Conservation (phyloP, 2,113 vertebrate genomes). For the Euleptes europaea region DNA sequence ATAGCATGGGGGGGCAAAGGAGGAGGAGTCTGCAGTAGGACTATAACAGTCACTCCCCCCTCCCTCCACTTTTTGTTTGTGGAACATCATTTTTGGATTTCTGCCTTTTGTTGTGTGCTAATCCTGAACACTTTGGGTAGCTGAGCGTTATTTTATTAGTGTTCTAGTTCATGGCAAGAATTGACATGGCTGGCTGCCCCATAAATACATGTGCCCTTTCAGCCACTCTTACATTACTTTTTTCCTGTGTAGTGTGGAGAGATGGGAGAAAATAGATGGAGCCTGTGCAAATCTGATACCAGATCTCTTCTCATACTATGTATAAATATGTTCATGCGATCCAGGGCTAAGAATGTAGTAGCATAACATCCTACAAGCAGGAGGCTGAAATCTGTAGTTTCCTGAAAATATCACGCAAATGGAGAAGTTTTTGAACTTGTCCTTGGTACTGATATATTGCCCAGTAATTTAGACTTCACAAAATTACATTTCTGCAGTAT, state of each 20-base stretch:
- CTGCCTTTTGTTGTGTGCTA: not conserved
- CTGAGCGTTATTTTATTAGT: not conserved
- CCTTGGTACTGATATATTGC: too few relatives aligned
- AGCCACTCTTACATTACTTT: not conserved
- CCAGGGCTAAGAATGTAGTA: not conserved
- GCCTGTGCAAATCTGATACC: not conserved
- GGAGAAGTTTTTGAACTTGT: too few relatives aligned
- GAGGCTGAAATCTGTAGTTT: too few relatives aligned
- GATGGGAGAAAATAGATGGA: not conserved
- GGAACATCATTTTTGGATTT: too few relatives aligned
- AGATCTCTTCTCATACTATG: not conserved
- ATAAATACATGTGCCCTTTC: not conserved
- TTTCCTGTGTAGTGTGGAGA: not conserved
- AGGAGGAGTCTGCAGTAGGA: too few relatives aligned
- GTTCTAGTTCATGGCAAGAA: not conserved
- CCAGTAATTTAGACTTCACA: too few relatives aligned
- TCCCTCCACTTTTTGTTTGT: too few relatives aligned
- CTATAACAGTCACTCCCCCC: too few relatives aligned
- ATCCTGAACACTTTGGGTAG: not conserved
- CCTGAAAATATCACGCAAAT: too few relatives aligned
- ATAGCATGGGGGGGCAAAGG: too few relatives aligned
- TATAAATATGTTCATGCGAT: not conserved
- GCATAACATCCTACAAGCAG: not conserved
- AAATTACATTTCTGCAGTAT: too few relatives aligned
- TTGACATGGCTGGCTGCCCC: not conserved